Base-by-base conservation (phyloP, 2,797 vertebrate genomes). In the Phyllotis vaccarum region DNA sequence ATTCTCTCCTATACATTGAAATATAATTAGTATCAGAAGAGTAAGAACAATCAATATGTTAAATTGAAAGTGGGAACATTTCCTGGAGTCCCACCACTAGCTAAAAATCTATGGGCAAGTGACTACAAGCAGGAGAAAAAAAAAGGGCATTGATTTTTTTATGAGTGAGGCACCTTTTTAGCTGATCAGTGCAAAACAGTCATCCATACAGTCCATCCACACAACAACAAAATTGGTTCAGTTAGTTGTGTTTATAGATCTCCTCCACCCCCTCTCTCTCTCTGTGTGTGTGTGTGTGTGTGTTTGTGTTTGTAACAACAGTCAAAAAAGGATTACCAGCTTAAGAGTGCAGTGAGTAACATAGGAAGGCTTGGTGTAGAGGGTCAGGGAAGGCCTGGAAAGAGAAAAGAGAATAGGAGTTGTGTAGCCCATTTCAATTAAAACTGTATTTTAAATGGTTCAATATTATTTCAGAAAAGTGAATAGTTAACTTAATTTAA, bases 351-450 rank as follows among this genome's bases (percentile, higher is more conserved):
- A 64, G 5, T 17, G 1, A 34, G 60, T 19, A 64, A 34, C 29
- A 5, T 64, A 10, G 27, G 11, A 49, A 17, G 8, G 11, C 0
- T 14, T 49, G 31, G 0, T n/a, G 60, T 10, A 19, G 6, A 14
- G 10, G 11, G 10, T 66, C 10, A 22, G 29, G 60, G 6, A 83
- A 22, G 43, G 27, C 6, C 9, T 46, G 1, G 60, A 34, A 6
- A 29, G 7, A 64, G 43, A 2, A n/a, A 64, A 31, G 31, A 19
- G 29, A 83, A n/a, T 1, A 82, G 46, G 11, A 46, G 19, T 49
- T 21, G 3, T 64, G 37, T 82, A 29, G 34, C 29, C 43, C 29
- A 34, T 34, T 49, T 85, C 19, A 46, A 34, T 49, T 58, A 60
- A 64, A 62, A 82, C 8, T 49, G 31, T 1, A 22, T 85, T 34